Conservation (phyloP, 1,140 invertebrate species). For the Rhopalosiphum padi region DNA sequence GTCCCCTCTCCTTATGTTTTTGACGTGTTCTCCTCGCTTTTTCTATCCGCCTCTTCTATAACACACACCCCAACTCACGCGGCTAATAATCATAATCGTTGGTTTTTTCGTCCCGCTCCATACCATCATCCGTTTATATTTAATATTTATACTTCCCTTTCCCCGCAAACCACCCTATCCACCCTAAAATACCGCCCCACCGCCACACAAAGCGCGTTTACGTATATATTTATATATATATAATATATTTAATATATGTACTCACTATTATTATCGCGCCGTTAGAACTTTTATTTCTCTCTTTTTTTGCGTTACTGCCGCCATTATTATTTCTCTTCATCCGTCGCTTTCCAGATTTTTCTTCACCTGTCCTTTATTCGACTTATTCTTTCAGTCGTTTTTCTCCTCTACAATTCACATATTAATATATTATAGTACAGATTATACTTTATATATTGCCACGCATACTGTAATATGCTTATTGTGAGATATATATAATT, state of each 20-base stretch:
- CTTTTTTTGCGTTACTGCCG: background rate
- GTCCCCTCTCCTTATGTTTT: slow-evolving; percentile 33
- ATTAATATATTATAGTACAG: background rate
- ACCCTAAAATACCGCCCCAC: background rate
- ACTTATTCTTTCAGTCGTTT: background rate
- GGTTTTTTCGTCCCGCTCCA: background rate
- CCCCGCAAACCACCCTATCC: background rate
- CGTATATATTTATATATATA: background rate
- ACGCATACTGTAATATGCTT: background rate
- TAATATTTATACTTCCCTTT: slow-evolving; percentile 19
- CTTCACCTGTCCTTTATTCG: background rate
- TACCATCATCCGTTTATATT: slow-evolving; percentile 30
- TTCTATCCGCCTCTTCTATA: background rate
- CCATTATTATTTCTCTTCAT: background rate
- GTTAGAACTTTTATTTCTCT: slow-evolving; percentile 30
- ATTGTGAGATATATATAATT: background rate
- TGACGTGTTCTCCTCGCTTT: slow-evolving; percentile 23
- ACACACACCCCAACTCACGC: background rate
- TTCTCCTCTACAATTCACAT: background rate
- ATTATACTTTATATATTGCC: background rate
- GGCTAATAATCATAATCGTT: slow-evolving; percentile 20
- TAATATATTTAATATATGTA: slow-evolving; percentile 1
- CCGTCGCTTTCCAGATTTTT: background rate
- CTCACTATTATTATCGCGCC: background rate
- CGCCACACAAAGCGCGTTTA: background rate